A percentile compares a stretch with the other conserved stretches of the same genome.
phyloP scores from a whole-genome alignment of 2,888 invertebrate species.

The Watsonalla binaria region DNA sequence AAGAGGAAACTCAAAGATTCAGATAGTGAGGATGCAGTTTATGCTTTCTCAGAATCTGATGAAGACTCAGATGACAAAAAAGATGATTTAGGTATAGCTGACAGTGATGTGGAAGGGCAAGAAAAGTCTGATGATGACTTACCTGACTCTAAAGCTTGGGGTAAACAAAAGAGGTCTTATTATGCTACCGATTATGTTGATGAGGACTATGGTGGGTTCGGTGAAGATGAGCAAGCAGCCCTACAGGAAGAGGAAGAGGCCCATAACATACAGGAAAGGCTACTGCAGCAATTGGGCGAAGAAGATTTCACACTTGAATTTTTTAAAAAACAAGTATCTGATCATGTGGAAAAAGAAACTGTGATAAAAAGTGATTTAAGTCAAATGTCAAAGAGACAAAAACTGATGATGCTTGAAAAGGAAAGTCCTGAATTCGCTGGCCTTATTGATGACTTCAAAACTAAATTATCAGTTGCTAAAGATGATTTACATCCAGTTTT shows the following conservation, averaged over 20 bases:
- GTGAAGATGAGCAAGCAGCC: conserved; percentile 83
- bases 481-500: conserved; percentile 83
- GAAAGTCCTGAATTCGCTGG: conserved; percentile 93
- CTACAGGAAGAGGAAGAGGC: conserved; percentile 91
- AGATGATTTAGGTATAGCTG: conserved; percentile 73
- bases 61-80: conserved; percentile 65
- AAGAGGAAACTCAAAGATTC: conserved; percentile 69
- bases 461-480: conserved; percentile 82
- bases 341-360: conserved; percentile 69
- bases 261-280: conserved; percentile 85
- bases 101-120: conserved; percentile 88
- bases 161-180: conserved; percentile 86
- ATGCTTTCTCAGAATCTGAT: conserved; percentile 77
- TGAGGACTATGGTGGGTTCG: conserved; percentile 87
- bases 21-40: conserved; percentile 81
- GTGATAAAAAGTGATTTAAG: conserved; percentile 87
- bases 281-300: conserved; percentile 87
- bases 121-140: conserved; percentile 83
- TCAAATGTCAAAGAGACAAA: conserved; percentile 86
- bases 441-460: conserved; percentile 88
- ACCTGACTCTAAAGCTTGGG: conserved; percentile 93
- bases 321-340: conserved; percentile 56
- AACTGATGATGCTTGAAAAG: conserved; percentile 86
- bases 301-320: conserved; percentile 85
- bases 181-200: conserved; percentile 95